These are phyloP conservation scores for Menidia menidia DNA, from an alignment of 2,797 vertebrate genomes.

Conservation along the genomic window DNA sequence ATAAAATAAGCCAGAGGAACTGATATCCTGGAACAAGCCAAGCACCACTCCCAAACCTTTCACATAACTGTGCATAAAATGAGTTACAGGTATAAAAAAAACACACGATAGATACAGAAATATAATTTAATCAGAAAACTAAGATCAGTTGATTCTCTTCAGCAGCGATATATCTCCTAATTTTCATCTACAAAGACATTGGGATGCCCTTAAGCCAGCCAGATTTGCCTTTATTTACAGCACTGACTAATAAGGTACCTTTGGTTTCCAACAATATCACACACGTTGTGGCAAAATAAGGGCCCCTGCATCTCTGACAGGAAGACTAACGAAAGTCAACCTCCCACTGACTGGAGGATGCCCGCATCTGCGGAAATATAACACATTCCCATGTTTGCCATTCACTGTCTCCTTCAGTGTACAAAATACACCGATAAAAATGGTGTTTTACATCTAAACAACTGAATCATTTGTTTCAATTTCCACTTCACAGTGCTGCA, in stretches of 20 bases:
- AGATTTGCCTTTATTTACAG: conserved; percentile 70
- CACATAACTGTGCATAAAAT: background rate
- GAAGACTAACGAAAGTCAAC: conserved; percentile 44
- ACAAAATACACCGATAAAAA: background rate
- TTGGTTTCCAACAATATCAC: conserved; percentile 56
- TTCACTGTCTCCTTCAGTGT: background rate
- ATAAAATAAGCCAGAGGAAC: conserved; percentile 25
- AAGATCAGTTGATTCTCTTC: background rate
- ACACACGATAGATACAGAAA: background rate
- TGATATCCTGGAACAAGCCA: conserved; percentile 22
- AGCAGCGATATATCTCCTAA: conserved; percentile 9
- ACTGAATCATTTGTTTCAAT: background rate
- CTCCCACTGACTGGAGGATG: conserved; percentile 34
- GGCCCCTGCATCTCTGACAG: conserved; percentile 36
- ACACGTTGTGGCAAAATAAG: conserved; percentile 66
- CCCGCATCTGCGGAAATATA: conserved; percentile 40
- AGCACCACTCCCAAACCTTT: background rate
- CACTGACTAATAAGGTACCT: conserved; percentile 29
- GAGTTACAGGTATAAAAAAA: conserved; percentile 15
- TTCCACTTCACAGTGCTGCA: too few relatives aligned
- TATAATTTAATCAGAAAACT: background rate
- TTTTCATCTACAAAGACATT: background rate
- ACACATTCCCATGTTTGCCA: conserved; percentile 29
- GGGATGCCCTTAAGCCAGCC: conserved; percentile 33
- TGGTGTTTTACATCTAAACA: background rate